Evolutionary conservation across 2,797 vertebrate genomes (phyloP), one percentile per base, ranked within the genome.

Genomic region (Caiman crocodilus): DNA sequence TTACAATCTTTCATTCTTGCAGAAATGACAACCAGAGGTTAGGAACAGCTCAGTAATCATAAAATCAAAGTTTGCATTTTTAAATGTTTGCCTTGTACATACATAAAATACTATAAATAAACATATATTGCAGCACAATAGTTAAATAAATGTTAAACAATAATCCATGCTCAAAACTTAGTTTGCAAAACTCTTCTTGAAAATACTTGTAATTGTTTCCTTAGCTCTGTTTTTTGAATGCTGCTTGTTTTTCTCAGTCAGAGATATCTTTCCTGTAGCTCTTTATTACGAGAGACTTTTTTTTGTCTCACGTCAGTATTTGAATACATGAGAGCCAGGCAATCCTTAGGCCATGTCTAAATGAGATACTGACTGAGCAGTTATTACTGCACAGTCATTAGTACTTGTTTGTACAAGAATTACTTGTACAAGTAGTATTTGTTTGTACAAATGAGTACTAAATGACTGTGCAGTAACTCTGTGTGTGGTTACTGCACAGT

Each of bases 61-160:
- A 79, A 77, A 92, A 91, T 73, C 64, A 93, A 94, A 94, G 35
- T 55, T 21, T 56, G 25, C 32, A 35, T 86, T 83, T 69, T 55
- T 26, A 88, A 84, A 86, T 50, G 21, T 30, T 50, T 25, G 2
- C 23, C 21, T n/a, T n/a, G n/a, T n/a, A n/a, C n/a, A n/a, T n/a
- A n/a, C n/a, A n/a, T n/a, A n/a, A n/a, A n/a, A n/a, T n/a, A n/a
- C n/a, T n/a, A n/a, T n/a, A n/a, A n/a, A n/a, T n/a, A n/a, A n/a
- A n/a, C n/a, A n/a, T n/a, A 30, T 67, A 30, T 67, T 60, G 30
- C 20, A 57, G 50, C 79, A 55, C 25, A 76, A 13, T 60, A 76
- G 80, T 63, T 84, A 74, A 81, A 73, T 32, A 50, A 78, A 55
- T 58, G 73, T 76, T 89, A 32, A 59, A 42, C 69, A 82, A 56